Conservation (phyloP, 2,888 invertebrate species). For the Seira sanloemensis region DNA sequence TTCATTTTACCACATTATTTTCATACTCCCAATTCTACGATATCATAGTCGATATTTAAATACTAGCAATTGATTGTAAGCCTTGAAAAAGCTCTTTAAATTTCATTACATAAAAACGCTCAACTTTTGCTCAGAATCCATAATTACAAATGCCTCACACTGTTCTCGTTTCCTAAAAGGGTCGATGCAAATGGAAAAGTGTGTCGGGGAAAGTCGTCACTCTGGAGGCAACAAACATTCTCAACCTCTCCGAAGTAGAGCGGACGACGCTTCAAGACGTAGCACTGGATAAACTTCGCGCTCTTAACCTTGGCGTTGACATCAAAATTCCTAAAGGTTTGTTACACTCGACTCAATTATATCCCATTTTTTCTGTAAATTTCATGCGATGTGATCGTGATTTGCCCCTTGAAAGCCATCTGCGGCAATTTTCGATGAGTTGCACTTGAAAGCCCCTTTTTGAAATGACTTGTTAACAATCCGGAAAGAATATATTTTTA, state of each 20-base stretch:
- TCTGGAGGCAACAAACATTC: slow-evolving; percentile 83
- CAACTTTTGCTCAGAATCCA: too few relatives aligned
- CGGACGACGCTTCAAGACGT: slow-evolving; percentile 88
- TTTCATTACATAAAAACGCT: too few relatives aligned
- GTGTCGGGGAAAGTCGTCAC: slow-evolving; percentile 83
- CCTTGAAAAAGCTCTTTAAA: too few relatives aligned
- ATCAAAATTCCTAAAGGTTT: slow-evolving; percentile 89
- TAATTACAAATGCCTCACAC: too few relatives aligned
- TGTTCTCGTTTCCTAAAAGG: slow-evolving; percentile 48
- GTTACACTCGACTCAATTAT: neutral
- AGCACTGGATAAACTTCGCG: slow-evolving; percentile 89
- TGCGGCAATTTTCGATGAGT: too few relatives aligned
- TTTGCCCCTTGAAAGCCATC: neutral
- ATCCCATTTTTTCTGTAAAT: slow-evolving; percentile 5
- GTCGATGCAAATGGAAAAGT: slow-evolving; percentile 83
- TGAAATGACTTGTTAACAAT: too few relatives aligned
- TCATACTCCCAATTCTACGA: too few relatives aligned
- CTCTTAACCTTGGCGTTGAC: slow-evolving; percentile 88
- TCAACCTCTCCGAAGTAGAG: slow-evolving; percentile 87
- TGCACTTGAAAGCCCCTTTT: too few relatives aligned
- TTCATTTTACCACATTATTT: too few relatives aligned
- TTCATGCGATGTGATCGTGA: neutral
- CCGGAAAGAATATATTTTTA: slow-evolving; percentile 32
- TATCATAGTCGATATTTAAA: too few relatives aligned
- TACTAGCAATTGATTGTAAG: too few relatives aligned